A percentile compares a stretch with the other conserved stretches of the same genome.
Conservation (phyloP, 2,888 invertebrate genomes). For the Eristalinus aeneus region DNA sequence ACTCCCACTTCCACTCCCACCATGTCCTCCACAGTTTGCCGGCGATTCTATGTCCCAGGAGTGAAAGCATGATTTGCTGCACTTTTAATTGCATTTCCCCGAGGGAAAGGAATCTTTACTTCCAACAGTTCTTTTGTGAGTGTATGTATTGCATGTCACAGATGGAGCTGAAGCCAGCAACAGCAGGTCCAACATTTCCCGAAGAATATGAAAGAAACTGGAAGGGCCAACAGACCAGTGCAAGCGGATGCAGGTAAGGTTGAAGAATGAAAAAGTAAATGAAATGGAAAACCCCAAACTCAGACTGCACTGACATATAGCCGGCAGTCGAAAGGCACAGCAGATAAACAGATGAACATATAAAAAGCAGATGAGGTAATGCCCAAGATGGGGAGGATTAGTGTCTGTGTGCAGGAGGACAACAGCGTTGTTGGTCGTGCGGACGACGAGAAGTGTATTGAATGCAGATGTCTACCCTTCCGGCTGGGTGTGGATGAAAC, state of each 20-base stretch:
- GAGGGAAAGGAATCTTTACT: constrained; percentile 30
- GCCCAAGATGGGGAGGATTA: constrained; percentile 19
- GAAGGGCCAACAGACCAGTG: not conserved
- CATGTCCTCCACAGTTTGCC: not conserved
- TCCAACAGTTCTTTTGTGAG: not conserved
- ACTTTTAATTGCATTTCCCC: constrained; percentile 67
- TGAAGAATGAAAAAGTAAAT: constrained; percentile 49
- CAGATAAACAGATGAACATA: constrained; percentile 34
- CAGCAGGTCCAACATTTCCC: constrained; percentile 21
- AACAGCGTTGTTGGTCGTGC: not conserved
- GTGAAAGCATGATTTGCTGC: constrained; percentile 62
- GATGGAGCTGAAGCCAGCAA: constrained; percentile 49
- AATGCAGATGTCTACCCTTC: constrained; percentile 47
- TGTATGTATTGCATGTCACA: constrained; percentile 45
- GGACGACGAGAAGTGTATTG: constrained; percentile 5
- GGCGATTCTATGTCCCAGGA: constrained; percentile 29
- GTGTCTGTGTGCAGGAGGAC: constrained; percentile 9
- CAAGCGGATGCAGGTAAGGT: constrained; percentile 11
- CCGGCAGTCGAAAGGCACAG: constrained; percentile 17
- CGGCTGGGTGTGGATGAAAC: constrained; percentile 11
- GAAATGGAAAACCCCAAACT: constrained; percentile 37
- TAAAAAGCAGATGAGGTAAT: constrained; percentile 27
- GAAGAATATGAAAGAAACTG: constrained; percentile 20
- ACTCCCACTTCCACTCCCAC: not conserved
- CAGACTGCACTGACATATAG: constrained; percentile 28